Conservation (phyloP, 2,797 vertebrate species). For the Pangasius sanitwongsei region DNA sequence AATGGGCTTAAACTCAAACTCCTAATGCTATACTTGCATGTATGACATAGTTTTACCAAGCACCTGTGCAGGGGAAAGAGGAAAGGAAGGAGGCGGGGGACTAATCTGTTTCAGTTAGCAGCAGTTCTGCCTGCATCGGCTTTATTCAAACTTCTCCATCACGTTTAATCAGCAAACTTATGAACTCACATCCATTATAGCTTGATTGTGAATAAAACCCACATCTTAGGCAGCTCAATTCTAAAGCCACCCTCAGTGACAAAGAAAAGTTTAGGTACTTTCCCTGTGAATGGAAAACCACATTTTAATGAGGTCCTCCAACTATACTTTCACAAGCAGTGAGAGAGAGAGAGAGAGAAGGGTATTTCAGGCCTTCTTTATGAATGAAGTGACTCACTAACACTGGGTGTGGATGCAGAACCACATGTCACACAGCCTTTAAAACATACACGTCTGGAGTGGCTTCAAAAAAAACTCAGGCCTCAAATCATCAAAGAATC, state of each 20-base stretch:
- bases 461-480: neutral
- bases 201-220: neutral
- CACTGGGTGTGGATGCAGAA: conserved; percentile 32
- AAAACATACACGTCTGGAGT: neutral
- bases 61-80: conserved; percentile 55
- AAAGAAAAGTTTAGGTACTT: conserved; percentile 42
- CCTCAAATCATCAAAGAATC: conserved; percentile 1
- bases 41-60: neutral
- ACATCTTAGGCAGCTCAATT: neutral
- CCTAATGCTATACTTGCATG: neutral
- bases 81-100: neutral
- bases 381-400: conserved; percentile 21
- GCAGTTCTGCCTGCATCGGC: conserved; percentile 68
- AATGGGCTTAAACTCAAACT: neutral
- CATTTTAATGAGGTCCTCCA: conserved; percentile 14
- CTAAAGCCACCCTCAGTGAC: neutral
- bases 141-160: conserved; percentile 76
- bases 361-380: conserved; percentile 29
- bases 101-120: conserved; percentile 73
- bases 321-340: neutral
- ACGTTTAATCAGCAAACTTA: conserved; percentile 77
- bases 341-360: neutral
- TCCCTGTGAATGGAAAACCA: conserved; percentile 27
- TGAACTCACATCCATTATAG: neutral
- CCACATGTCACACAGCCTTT: conserved; percentile 24